phyloP scores from a whole-genome alignment of 2,113 vertebrate species.

The Sapajus apella region DNA sequence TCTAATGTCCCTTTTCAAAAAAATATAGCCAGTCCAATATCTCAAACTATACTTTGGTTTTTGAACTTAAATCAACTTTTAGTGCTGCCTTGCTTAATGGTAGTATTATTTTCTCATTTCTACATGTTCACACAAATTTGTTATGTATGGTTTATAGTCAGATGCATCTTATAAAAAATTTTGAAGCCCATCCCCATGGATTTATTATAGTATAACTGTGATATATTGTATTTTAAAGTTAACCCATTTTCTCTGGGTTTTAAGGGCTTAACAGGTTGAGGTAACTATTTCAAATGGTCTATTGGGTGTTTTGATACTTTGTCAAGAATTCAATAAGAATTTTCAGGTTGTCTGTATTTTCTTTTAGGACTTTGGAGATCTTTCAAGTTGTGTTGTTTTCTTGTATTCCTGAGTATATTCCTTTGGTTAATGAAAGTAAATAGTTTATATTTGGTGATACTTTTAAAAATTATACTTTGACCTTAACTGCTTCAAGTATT shows the following conservation, averaged over 20 bases:
- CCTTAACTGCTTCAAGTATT: slow-evolving; percentile 27
- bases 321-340: slow-evolving; percentile 48
- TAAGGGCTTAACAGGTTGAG: slow-evolving; percentile 44
- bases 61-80: slow-evolving; percentile 19
- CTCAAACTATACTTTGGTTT: neutral
- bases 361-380: slow-evolving; percentile 45
- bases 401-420: slow-evolving; percentile 42
- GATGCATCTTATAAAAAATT: neutral
- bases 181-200: neutral
- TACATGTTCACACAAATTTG: neutral
- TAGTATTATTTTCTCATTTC: slow-evolving; percentile 38
- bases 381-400: slow-evolving; percentile 39
- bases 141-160: slow-evolving; percentile 13
- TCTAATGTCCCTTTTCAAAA: neutral
- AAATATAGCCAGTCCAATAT: neutral
- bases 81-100: neutral
- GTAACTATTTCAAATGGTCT: slow-evolving; percentile 9
- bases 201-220: neutral
- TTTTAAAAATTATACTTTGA: neutral
- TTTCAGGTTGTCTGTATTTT: slow-evolving; percentile 55
- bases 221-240: neutral
- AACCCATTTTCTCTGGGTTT: slow-evolving; percentile 27
- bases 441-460: slow-evolving; percentile 41
- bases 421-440: slow-evolving; percentile 36
- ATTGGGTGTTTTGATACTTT: slow-evolving; percentile 55